These are phyloP conservation scores for Carpatolechia fugitivella DNA, from an alignment of 2,888 invertebrate genomes.

Conservation along the genomic window DNA sequence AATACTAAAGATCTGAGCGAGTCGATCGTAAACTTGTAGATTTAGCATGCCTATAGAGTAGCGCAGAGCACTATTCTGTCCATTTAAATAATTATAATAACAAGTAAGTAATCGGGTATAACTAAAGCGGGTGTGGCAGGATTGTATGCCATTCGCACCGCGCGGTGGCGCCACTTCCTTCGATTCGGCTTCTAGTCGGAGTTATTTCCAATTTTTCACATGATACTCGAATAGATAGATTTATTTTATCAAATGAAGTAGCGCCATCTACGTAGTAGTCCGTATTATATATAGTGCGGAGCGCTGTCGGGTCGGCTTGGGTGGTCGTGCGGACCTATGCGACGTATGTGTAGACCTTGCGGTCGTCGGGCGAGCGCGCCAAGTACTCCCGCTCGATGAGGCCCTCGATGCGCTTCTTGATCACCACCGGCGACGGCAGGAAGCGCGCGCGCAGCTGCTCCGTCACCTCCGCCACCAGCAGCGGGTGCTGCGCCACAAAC, in stretches of 20 bases:
- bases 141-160: too few relatives aligned
- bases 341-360: constrained; percentile 97
- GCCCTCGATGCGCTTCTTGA: constrained; percentile 99
- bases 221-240: too few relatives aligned
- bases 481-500: constrained; percentile 85
- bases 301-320: neutral
- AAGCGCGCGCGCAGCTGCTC: constrained; percentile 98
- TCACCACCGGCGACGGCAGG: constrained; percentile 97
- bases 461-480: constrained; percentile 97
- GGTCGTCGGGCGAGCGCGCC: constrained; percentile 97
- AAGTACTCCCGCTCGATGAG: constrained; percentile 99
- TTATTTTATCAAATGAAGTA: too few relatives aligned
- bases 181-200: neutral
- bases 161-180: neutral
- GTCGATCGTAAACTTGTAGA: neutral
- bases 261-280: too few relatives aligned
- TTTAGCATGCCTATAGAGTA: neutral
- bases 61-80: neutral
- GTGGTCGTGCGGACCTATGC: constrained; percentile 83
- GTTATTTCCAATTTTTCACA: too few relatives aligned
- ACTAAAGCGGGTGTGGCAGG: constrained; percentile 6
- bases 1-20: neutral
- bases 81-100: constrained; percentile 7
- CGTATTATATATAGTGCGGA: neutral
- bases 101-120: constrained; percentile 10